Evolutionary conservation across 1,140 invertebrate species (phyloP).

Genomic region (Hycleus cichorii): DNA sequence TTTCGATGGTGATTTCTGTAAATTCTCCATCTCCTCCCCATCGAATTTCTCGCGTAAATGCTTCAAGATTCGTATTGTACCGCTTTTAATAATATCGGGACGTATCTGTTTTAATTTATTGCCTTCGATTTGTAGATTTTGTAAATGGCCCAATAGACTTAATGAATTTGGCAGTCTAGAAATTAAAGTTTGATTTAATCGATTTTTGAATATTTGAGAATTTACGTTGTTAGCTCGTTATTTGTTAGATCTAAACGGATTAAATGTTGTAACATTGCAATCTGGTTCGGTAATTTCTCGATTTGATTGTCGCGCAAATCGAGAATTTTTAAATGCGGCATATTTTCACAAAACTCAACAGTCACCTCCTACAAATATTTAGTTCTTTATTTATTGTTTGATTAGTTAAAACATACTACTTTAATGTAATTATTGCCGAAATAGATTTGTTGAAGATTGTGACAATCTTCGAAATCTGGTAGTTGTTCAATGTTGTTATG

Average conservation of each 20-base stretch:
- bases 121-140: slow-evolving; percentile 74
- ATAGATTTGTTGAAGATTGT: slow-evolving; percentile 63
- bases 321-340: slow-evolving; percentile 62
- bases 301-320: slow-evolving; percentile 73
- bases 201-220: too few species aligned
- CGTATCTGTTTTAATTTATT: slow-evolving; percentile 74
- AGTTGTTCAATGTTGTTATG: slow-evolving; percentile 63
- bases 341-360: slow-evolving; percentile 55
- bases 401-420: slow-evolving; percentile 21
- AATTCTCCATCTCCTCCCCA: slow-evolving; percentile 36
- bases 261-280: slow-evolving; percentile 63
- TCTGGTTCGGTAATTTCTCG: slow-evolving; percentile 65
- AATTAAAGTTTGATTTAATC: not conserved
- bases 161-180: slow-evolving; percentile 67
- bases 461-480: slow-evolving; percentile 61
- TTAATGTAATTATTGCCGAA: slow-evolving; percentile 72
- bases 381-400: too few species aligned
- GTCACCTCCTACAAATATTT: slow-evolving; percentile 45
- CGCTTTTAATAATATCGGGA: slow-evolving; percentile 69
- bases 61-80: slow-evolving; percentile 72
- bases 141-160: slow-evolving; percentile 69
- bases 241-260: slow-evolving; percentile 77
- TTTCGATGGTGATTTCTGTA: not conserved
- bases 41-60: slow-evolving; percentile 57
- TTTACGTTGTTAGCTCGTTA: slow-evolving; percentile 66